Base-by-base conservation (phyloP, 1,140 invertebrate genomes). In the Aphelenchoides besseyi region DNA sequence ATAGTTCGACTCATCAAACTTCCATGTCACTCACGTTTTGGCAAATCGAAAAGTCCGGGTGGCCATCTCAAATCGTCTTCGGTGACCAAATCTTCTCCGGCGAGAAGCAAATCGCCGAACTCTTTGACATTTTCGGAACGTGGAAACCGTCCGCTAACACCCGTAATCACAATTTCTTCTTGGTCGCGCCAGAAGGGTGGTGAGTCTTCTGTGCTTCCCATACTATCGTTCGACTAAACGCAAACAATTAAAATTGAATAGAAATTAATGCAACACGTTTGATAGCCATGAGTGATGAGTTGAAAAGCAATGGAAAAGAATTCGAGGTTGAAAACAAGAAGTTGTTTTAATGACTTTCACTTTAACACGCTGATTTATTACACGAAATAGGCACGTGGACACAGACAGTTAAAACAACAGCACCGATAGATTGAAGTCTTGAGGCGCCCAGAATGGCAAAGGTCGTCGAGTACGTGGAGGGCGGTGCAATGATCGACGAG, bases 121-220 rank as follows among this genome's bases (percentile, higher is more conserved):
- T 96, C 93, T 76, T 92, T 90, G 71, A 96, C 90, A 80, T 89
- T 91, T 62, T 90, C 88, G 48, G 91, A 93, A 84, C 95, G 91
- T 0, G 94, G 94, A 70, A 95, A 88, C 75, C 92, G 90, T 67
- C 92, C 92, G 37, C 92, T 94, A 78, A 96, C 89, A 37, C 94
- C 94, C 63, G 89, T 89, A 72, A 96, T 91, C 55, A 93, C 92
- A 71, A 96, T 89, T 55, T 93, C 92, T 66, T 92, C 91, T 69
- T 83, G 82, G 35, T 83, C 79, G 61, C 75, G 71, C 82, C 82
- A 83, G 62, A 77, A 82, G 8, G 79, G 81, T 8, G 32, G 71
- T 30, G 30, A 36, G 23, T 59, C 32, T 36, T 64, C 64, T 35
- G 70, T 32, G 26, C 70, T 69, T 33, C 73, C 77, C 82, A 84